Conservation (phyloP, 2,888 invertebrate genomes). For the Oconnorella tubifera region DNA sequence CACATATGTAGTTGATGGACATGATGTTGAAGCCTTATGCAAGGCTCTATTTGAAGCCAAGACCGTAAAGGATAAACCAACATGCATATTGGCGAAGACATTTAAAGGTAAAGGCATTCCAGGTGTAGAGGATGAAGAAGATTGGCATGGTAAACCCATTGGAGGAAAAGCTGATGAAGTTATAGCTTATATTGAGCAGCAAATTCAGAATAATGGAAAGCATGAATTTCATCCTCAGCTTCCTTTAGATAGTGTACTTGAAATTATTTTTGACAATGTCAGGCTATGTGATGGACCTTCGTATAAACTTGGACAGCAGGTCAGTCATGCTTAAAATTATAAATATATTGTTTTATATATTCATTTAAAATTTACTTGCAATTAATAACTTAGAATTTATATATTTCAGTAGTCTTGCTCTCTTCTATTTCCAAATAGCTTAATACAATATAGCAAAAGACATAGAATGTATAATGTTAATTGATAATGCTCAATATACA, state of each 20-base stretch:
- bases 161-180: slow-evolving; percentile 75
- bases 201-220: slow-evolving; percentile 69
- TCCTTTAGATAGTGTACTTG: slow-evolving; percentile 68
- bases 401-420: too few relatives aligned
- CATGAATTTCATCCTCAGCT: slow-evolving; percentile 64
- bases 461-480: too few relatives aligned
- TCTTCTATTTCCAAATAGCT: too few relatives aligned
- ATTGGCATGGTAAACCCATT: slow-evolving; percentile 98
- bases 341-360: too few relatives aligned
- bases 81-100: slow-evolving; percentile 91
- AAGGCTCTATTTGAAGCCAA: slow-evolving; percentile 73
- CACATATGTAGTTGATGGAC: slow-evolving; percentile 81
- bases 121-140: slow-evolving; percentile 84
- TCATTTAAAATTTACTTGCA: too few relatives aligned
- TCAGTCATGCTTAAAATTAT: too few relatives aligned
- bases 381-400: too few relatives aligned
- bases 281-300: slow-evolving; percentile 74
- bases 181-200: slow-evolving; percentile 57
- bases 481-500: too few relatives aligned
- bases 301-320: slow-evolving; percentile 66
- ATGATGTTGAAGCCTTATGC: slow-evolving; percentile 83
- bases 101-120: slow-evolving; percentile 75
- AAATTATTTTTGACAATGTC: slow-evolving; percentile 69
- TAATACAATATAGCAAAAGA: too few relatives aligned
- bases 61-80: slow-evolving; percentile 74